phyloP scores from a whole-genome alignment of 2,888 invertebrate species.

The Punctoribates punctum region DNA sequence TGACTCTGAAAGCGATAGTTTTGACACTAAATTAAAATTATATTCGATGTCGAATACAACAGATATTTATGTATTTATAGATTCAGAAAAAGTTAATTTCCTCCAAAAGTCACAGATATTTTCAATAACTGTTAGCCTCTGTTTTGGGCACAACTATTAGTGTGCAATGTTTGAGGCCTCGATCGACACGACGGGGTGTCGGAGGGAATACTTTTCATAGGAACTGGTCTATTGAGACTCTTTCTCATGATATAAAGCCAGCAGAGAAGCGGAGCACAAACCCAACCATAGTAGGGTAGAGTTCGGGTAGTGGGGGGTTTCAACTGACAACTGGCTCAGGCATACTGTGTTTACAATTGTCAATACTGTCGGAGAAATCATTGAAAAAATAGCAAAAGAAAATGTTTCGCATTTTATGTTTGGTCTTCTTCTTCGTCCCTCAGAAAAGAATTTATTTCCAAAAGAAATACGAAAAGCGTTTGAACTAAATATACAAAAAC shows the following conservation, averaged over 20 bases:
- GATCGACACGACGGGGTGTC: slow-evolving; percentile 20
- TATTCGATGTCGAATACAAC: background rate
- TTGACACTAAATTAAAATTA: slow-evolving; percentile 21
- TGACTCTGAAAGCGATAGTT: background rate
- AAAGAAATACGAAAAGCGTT: background rate
- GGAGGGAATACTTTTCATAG: slow-evolving; percentile 13
- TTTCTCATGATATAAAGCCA: slow-evolving; percentile 24
- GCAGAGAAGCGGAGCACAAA: slow-evolving; percentile 1
- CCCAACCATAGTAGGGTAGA: slow-evolving; percentile 6
- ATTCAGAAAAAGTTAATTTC: slow-evolving; percentile 28
- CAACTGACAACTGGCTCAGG: slow-evolving; percentile 19
- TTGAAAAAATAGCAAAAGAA: background rate
- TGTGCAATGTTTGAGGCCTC: slow-evolving; percentile 26
- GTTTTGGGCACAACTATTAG: background rate
- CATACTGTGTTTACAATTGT: background rate
- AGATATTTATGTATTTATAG: slow-evolving; percentile 8
- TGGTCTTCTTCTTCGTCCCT: background rate
- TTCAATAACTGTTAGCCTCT: background rate
- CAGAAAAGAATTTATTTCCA: background rate
- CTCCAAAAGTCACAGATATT: slow-evolving; percentile 12
- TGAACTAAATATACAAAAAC: background rate
- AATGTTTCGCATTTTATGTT: slow-evolving; percentile 1
- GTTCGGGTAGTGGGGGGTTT: slow-evolving; percentile 16
- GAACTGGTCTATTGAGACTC: slow-evolving; percentile 18
- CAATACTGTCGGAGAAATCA: background rate